Conservation (phyloP, 1,140 invertebrate species). For the Babylonia areolata region DNA sequence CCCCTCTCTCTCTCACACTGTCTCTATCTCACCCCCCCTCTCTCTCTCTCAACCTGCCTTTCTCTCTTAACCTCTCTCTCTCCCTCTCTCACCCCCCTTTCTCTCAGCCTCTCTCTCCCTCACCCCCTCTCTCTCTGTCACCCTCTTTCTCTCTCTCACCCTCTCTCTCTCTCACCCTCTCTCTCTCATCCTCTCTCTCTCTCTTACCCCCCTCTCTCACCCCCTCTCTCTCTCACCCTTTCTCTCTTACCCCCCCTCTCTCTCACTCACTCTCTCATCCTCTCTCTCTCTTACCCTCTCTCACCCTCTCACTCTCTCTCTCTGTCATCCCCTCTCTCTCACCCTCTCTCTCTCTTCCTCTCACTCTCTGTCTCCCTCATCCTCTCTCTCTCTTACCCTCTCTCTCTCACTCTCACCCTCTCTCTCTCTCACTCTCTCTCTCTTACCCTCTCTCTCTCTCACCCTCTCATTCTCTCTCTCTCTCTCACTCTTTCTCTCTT, state of each 20-base stretch:
- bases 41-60: not conserved
- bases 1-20: too few species aligned
- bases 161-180: not conserved
- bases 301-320: not conserved
- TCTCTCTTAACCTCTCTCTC: too few species aligned
- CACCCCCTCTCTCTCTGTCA: not conserved
- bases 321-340: not conserved
- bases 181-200: not conserved
- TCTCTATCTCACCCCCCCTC: not conserved
- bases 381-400: not conserved
- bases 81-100: not conserved
- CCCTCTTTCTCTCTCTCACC: not conserved
- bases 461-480: not conserved
- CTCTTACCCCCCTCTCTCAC: too few species aligned
- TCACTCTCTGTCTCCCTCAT: not conserved
- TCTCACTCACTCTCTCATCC: not conserved
- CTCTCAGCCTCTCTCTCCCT: not conserved
- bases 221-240: not conserved
- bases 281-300: not conserved
- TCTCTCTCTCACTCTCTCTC: not conserved
- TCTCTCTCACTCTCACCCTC: not conserved
- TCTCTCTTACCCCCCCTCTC: too few species aligned
- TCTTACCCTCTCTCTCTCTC: not conserved
- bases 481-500: not conserved
- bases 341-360: not conserved